Base-by-base conservation (phyloP, 2,888 invertebrate genomes). In the Drosophila rubida region DNA sequence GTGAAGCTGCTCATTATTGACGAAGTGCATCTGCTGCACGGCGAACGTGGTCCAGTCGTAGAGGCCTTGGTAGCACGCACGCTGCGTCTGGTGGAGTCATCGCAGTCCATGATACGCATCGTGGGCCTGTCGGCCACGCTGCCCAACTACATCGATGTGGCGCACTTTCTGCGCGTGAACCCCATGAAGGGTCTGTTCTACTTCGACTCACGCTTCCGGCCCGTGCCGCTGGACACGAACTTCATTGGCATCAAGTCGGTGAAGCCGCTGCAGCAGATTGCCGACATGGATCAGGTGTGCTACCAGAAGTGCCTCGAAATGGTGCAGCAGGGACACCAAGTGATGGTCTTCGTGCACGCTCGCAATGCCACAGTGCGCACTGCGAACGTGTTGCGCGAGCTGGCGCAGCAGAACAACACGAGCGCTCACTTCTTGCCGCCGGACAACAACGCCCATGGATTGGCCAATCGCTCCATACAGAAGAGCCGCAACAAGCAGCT, bases 271-370 rank as follows among this genome's bases (percentile, higher is more conserved):
- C 94, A 95, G 69, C 91, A 94, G 92, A 93, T 95, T 80, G 94
- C 94, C 77, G 95, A 96, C 82, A 97, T 98, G 96, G 98, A 99
- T 92, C 94, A 94, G 64, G 94, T 97, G 66, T 98, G 98, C 91
- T 99, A 98, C 92, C 96, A 98, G 42, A 98, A 99, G 93, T 96
- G 97, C 0, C 86, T 95, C 0, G 95, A 96, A 14, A 96, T 97
- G 95, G 96, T 97, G 1, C 95, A 94, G 78, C 95, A 96, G 78
- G 98, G 97, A 0, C 97, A 99, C 91, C 99, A 99, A 93, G 96
- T 92, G 0, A 98, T 99, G 97, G 97, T 99, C 0, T 99, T 99
- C 92, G 99, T 99, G 0, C 99, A 99, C 92, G 98, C 99, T 0
- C 94, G 99, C 23, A 99, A 99, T 93, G 97, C 98, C 8, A 99